These are phyloP conservation scores for Aspidapion aeneum DNA, from an alignment of 2,888 invertebrate species.

Conservation along the genomic window DNA sequence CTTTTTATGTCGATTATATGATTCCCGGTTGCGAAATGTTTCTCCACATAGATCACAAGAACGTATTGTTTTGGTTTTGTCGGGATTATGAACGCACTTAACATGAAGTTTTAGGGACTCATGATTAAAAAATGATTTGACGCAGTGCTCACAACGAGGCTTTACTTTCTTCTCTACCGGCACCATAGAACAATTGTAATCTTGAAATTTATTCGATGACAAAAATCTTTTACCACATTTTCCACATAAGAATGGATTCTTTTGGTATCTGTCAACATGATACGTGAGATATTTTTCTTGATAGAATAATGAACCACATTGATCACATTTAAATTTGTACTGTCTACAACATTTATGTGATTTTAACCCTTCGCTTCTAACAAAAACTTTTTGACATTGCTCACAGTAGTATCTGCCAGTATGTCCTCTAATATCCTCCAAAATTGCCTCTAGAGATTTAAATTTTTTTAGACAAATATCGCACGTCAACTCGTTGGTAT, in stretches of 20 bases:
- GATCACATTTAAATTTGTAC: constrained; percentile 30
- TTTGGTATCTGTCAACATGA: constrained; percentile 44
- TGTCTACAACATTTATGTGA: constrained; percentile 40
- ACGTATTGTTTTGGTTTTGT: constrained; percentile 14
- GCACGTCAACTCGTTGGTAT: constrained; percentile 38
- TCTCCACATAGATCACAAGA: neutral
- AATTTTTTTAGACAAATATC: constrained; percentile 43
- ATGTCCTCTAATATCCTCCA: constrained; percentile 51
- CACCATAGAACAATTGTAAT: constrained; percentile 34
- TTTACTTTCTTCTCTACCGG: constrained; percentile 28
- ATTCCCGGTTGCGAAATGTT: constrained; percentile 1
- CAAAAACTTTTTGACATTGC: constrained; percentile 48
- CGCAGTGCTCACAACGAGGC: constrained; percentile 36
- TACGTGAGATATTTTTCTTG: constrained; percentile 49
- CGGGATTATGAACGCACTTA: constrained; percentile 27
- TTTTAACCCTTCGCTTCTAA: constrained; percentile 47
- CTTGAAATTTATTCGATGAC: constrained; percentile 31
- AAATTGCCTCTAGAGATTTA: constrained; percentile 31
- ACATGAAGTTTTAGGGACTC: constrained; percentile 36
- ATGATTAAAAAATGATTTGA: constrained; percentile 34
- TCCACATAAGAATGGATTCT: constrained; percentile 34
- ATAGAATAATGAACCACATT: constrained; percentile 44
- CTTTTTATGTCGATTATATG: constrained; percentile 42
- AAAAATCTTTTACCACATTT: constrained; percentile 34
- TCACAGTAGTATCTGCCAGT: constrained; percentile 51